Evolutionary conservation across 2,888 invertebrate genomes (phyloP).

Genomic region (Bombylius major): DNA sequence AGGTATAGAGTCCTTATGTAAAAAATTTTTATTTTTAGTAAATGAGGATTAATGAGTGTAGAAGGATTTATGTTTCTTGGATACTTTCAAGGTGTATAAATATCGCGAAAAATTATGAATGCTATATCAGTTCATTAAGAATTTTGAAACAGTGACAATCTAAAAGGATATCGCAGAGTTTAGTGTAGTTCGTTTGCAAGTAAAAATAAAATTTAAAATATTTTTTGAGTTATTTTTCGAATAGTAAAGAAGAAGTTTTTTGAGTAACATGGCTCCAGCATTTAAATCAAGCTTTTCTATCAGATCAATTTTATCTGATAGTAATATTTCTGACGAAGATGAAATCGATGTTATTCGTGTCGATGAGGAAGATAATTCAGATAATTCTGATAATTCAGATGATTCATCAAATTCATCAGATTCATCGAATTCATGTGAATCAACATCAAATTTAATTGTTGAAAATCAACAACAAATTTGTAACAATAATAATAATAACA

Average conservation of each 20-base stretch:
- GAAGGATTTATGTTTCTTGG: not conserved
- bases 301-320: not conserved
- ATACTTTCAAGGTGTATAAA: not conserved
- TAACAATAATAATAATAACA: not conserved
- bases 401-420: not conserved
- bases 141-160: not conserved
- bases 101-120: not conserved
- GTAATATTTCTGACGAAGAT: not conserved
- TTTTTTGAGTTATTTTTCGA: too few species aligned
- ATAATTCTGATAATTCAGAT: not conserved
- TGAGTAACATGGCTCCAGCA: not conserved
- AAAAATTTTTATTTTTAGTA: not conserved
- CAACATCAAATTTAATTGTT: not conserved
- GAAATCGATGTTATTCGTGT: not conserved
- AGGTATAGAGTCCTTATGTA: too few species aligned
- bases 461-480: not conserved
- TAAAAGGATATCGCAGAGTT: too few species aligned
- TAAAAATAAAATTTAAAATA: too few species aligned
- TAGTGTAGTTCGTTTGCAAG: too few species aligned
- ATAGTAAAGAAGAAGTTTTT: too few species aligned
- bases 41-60: not conserved
- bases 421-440: not conserved
- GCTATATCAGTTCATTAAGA: not conserved
- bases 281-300: not conserved
- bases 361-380: not conserved